A percentile compares a stretch with the other conserved stretches of the same genome.
Conservation (phyloP, 2,113 vertebrate species). For the Egretta garzetta region DNA sequence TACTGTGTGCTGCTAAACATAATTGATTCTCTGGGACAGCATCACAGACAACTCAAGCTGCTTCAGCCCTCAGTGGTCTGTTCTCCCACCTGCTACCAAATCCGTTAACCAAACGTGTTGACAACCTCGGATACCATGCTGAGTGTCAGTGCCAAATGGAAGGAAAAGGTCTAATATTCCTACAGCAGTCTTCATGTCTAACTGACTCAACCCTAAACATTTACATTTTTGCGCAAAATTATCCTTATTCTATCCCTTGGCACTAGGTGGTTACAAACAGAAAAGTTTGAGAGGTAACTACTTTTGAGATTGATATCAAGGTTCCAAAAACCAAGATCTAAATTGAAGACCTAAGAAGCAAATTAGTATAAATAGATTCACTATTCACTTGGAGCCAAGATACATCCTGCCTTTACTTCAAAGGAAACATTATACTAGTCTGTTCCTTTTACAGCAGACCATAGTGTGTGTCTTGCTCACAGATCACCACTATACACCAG, state of each 20-base stretch:
- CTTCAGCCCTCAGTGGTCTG: not conserved
- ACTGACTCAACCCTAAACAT: not conserved
- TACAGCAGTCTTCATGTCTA: not conserved
- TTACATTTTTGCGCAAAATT: not conserved
- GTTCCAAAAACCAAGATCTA: not conserved
- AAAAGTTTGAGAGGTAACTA: not conserved
- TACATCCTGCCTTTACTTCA: not conserved
- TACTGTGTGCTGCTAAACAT: not conserved
- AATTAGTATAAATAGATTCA: not conserved
- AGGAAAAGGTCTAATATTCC: not conserved
- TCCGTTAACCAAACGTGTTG: not conserved
- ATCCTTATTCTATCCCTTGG: not conserved
- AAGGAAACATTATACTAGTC: not conserved
- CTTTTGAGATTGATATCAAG: not conserved
- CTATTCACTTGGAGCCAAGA: not conserved
- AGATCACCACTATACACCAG: not conserved
- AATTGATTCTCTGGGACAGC: not conserved
- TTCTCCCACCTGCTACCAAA: not conserved
- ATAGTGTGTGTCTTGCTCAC: not conserved
- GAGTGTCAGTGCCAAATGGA: not conserved
- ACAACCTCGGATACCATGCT: not conserved
- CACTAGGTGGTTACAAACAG: not conserved
- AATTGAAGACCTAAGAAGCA: not conserved
- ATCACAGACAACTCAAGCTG: not conserved
- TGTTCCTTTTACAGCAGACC: not conserved